Evolutionary conservation across 1,140 invertebrate species (phyloP), one percentile per base, ranked within the genome.

Genomic region (Caenorhabditis remanei): DNA sequence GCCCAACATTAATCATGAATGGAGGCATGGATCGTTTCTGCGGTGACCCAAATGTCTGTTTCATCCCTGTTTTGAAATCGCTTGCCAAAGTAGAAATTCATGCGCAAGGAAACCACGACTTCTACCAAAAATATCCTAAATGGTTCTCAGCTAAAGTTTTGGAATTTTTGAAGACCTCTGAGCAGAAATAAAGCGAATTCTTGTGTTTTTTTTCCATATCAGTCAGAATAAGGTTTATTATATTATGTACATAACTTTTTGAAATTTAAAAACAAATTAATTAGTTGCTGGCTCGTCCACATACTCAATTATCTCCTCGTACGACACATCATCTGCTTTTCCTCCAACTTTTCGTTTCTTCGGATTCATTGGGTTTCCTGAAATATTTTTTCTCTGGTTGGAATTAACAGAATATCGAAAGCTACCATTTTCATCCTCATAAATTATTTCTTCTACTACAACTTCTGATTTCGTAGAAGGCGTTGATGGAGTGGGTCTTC

Each of bases 51-150:
- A 93, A 91, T 61, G 75, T 84, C 7, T 89, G 91, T 75, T 90
- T 90, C 75, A 58, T 85, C 13, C 87, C 83, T 14, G 71, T 87
- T 8, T 40, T 88, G 19, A 91, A 84, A 41, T 67, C 43, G 50
- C 40, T 48, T 67, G 93, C 90, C 48, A 92, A 92, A 58, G 61
- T 92, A 11, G 91, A 92, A 88, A 75, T 90, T 16, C 91, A 92
- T 61, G 90, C 92, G 0, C 91, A 91, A 86, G 91, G 91, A 21
- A 88, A 89, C 14, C 91, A 92, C 79, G 91, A 92, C 56, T 87
- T 92, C 50, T 90, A 92, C 83, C 88, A 92, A 11, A 92, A 93
- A 63, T 90, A 91, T 63, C 90, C 91, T 4, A 89, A 90, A 53
- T 92, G 92, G 92, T 93, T 92, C 55, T 88, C 85, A 7, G 43